phyloP scores from a whole-genome alignment of 1,140 invertebrate genomes.

The Bombus cullumanus region DNA sequence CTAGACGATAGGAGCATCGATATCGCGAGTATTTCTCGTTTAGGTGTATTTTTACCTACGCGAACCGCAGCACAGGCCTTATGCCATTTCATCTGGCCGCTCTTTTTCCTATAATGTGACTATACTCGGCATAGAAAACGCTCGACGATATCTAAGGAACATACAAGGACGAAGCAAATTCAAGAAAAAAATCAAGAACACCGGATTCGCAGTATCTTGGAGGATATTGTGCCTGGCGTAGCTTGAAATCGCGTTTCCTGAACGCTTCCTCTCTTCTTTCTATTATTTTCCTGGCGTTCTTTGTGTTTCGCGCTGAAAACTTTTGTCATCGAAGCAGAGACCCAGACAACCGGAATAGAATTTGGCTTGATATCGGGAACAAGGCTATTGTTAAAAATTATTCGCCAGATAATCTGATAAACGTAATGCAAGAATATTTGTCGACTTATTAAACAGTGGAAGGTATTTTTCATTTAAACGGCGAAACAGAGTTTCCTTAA shows the following conservation, averaged over 20 bases:
- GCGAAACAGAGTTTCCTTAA: not conserved
- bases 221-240: slow-evolving; percentile 44
- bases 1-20: slow-evolving; percentile 3
- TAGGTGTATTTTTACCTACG: not conserved
- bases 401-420: not conserved
- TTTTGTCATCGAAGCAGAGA: slow-evolving; percentile 16
- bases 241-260: slow-evolving; percentile 57
- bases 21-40: slow-evolving; percentile 1
- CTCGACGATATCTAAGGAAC: not conserved
- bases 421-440: not conserved
- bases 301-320: slow-evolving; percentile 43
- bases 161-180: slow-evolving; percentile 21
- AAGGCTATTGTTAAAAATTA: slow-evolving; percentile 7
- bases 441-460: not conserved
- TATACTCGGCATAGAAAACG: not conserved
- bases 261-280: slow-evolving; percentile 30
- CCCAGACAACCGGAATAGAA: not conserved
- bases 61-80: not conserved
- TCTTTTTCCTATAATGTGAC: not conserved
- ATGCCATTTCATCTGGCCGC: no score
- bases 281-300: slow-evolving; percentile 58
- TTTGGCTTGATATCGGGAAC: slow-evolving; percentile 13
- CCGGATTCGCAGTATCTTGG: slow-evolving; percentile 42
- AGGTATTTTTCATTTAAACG: not conserved
- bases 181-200: slow-evolving; percentile 50